phyloP scores from a whole-genome alignment of 1,140 invertebrate genomes.

The Drosophila sucinea region DNA sequence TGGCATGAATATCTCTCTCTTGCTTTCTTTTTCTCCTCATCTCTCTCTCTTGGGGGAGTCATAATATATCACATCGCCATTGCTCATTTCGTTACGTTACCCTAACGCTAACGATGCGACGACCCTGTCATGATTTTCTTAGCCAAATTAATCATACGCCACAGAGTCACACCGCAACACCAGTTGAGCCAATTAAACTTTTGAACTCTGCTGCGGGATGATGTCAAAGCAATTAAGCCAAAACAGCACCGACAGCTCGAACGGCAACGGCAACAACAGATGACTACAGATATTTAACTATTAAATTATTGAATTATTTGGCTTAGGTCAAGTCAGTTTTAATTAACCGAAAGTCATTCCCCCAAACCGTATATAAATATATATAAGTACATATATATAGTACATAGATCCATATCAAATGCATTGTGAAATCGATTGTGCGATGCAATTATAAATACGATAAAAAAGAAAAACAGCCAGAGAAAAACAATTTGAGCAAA shows the following conservation, averaged over 20 bases:
- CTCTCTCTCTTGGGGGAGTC: background rate
- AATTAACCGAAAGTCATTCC: constrained; percentile 42
- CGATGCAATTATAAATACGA: background rate
- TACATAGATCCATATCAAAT: background rate
- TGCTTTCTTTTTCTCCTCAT: background rate
- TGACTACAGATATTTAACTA: constrained; percentile 11
- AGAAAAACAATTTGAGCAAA: background rate
- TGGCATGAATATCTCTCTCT: background rate
- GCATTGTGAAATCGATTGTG: background rate
- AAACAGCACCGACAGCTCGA: background rate
- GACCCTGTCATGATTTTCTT: constrained; percentile 25
- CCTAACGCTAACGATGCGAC: background rate
- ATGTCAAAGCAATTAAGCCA: constrained; percentile 11
- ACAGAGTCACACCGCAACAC: constrained; percentile 31
- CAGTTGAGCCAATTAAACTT: constrained; percentile 36
- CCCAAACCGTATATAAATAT: constrained; percentile 1
- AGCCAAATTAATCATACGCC: constrained; percentile 72
- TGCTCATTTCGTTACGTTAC: background rate
- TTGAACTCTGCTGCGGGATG: constrained; percentile 27
- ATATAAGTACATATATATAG: background rate
- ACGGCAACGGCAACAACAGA: background rate
- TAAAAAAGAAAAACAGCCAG: too few relatives aligned
- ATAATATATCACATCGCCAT: constrained; percentile 2
- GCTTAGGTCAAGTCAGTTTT: constrained; percentile 22
- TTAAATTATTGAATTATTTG: constrained; percentile 23